Base-by-base conservation (phyloP, 2,113 vertebrate species). In the Neopipo cinnamomea region DNA sequence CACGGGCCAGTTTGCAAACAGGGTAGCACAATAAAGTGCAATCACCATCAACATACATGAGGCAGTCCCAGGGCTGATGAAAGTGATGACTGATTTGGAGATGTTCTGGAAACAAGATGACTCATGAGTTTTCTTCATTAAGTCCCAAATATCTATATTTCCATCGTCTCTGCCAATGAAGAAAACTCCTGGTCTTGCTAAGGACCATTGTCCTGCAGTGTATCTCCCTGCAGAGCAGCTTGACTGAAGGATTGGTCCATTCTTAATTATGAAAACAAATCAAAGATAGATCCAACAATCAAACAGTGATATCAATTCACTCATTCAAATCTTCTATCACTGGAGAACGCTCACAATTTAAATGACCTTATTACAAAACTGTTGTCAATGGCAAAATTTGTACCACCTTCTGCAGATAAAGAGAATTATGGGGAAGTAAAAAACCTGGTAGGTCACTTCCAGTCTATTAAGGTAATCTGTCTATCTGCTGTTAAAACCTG, bases 81-180 rank as follows among this genome's bases (percentile, higher is more conserved):
- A 98, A 72, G 98, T 99, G 79, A 99, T 98, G 72, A n/a, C 71
- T 30, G 97, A 92, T 16, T 97, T 59, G n/a, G 97, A 98, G 93
- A 99, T 77, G 52, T 97, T 98, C 88, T 98, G 98, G 35, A 97
- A 94, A 55, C 98, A 97, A 21, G 97, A 93, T 19, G 99, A 98
- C 73, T 99, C 98, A 0, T 98, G 97, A 31, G 97, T 98, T 96
- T 99, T 98, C 89, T 99, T 98, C 95, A 99, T 67, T 73, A 99
- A 97, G 95, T 99, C 99, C 99, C 99, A 99, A 82, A 99, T 97
- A n/a, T 99, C 99, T 3, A 99, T 91, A 59, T 97, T 98, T 58
- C 99, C 99, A 20, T 99, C 97, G 8, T 98, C 98, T 97, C 98
- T 98, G 42, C 99, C 99, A 33, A 99, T 97, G 90, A 99, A 99